phyloP scores from a whole-genome alignment of 2,113 vertebrate species.

The Vireo altiloquus region DNA sequence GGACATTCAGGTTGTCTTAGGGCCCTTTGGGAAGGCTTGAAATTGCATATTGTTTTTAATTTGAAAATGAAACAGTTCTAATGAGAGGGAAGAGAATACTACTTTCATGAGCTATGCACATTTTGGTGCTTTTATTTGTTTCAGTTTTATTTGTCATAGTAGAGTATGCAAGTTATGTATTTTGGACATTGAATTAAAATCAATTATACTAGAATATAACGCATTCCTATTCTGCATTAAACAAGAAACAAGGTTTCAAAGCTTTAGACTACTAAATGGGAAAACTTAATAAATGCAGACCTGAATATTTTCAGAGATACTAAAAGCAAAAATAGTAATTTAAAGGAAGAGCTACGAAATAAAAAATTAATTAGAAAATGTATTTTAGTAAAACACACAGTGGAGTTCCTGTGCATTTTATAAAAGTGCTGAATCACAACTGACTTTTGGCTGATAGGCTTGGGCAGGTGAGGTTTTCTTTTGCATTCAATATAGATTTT shows the following conservation, averaged over 20 bases:
- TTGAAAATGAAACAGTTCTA: slow-evolving; percentile 4
- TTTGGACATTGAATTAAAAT: not conserved
- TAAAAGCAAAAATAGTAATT: not conserved
- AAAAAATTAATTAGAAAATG: slow-evolving; percentile 44
- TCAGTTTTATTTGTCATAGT: not conserved
- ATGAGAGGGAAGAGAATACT: slow-evolving; percentile 8
- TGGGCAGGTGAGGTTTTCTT: not conserved
- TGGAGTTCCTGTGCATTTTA: slow-evolving; percentile 49
- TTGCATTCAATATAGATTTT: slow-evolving; percentile 25
- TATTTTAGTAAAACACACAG: slow-evolving; percentile 29
- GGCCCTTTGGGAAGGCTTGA: not conserved
- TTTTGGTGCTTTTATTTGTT: slow-evolving; percentile 32
- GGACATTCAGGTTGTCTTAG: not conserved
- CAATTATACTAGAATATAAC: not conserved
- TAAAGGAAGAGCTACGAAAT: slow-evolving; percentile 11
- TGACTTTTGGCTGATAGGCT: not conserved
- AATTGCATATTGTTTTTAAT: not conserved
- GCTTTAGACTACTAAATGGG: not conserved
- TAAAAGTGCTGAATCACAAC: not conserved
- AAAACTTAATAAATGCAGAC: not conserved
- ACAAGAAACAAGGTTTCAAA: not conserved
- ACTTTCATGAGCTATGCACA: not conserved
- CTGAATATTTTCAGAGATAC: not conserved
- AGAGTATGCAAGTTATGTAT: not conserved
- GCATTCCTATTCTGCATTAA: not conserved